These are phyloP conservation scores for Listronotus oregonensis DNA, from an alignment of 1,140 invertebrate genomes.

Conservation along the genomic window DNA sequence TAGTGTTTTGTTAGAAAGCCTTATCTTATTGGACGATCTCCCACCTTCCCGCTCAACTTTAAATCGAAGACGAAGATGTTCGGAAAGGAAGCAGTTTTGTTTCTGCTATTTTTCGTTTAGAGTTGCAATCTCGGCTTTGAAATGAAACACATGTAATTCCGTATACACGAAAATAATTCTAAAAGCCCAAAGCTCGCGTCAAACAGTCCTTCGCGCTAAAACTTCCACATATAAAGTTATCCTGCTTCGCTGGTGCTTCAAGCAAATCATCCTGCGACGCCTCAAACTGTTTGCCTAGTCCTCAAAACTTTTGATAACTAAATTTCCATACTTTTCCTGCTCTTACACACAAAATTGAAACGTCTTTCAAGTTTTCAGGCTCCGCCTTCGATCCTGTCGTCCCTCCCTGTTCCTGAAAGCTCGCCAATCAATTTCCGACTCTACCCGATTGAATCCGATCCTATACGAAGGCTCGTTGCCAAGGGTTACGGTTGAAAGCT, in stretches of 20 bases:
- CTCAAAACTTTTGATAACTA: conserved; percentile 31
- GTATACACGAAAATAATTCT: conserved; percentile 1
- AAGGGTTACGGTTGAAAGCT: conserved; percentile 54
- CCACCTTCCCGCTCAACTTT: conserved; percentile 44
- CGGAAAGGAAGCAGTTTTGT: conserved; percentile 1
- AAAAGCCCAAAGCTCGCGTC: conserved; percentile 15
- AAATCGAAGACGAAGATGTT: conserved; percentile 19
- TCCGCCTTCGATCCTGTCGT: conserved; percentile 32
- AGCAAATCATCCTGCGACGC: conserved; percentile 5
- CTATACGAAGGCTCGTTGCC: conserved; percentile 50
- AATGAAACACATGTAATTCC: not conserved
- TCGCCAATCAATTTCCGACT: conserved; percentile 40
- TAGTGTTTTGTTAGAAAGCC: conserved; percentile 57
- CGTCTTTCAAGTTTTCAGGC: conserved; percentile 40
- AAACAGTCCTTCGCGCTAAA: conserved; percentile 3
- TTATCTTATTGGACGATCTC: conserved; percentile 58
- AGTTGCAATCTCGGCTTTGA: not conserved
- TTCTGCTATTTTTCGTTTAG: not conserved
- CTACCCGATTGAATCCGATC: conserved; percentile 40
- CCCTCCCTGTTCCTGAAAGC: conserved; percentile 27
- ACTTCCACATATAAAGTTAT: conserved; percentile 24
- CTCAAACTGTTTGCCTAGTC: conserved; percentile 29
- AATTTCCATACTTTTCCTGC: conserved; percentile 33
- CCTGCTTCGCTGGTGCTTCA: conserved; percentile 3
- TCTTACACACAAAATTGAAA: conserved; percentile 47